phyloP scores from a whole-genome alignment of 2,888 invertebrate species.

The Limenitis camilla region DNA sequence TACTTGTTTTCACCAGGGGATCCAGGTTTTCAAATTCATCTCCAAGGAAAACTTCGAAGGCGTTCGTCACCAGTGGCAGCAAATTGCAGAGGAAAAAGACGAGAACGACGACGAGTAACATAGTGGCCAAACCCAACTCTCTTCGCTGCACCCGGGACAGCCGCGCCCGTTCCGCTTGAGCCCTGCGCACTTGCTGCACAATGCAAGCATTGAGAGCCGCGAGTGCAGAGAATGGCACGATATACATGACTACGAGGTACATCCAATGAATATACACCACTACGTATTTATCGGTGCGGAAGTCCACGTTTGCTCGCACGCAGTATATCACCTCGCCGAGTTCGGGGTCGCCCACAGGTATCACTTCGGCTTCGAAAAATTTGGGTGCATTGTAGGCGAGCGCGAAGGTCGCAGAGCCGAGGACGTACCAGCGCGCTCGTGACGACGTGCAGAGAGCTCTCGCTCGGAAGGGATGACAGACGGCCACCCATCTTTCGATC shows the following conservation, averaged over 20 bases:
- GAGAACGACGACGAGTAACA: conserved; percentile 94
- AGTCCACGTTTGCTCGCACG: conserved; percentile 78
- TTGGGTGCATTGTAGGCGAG: conserved; percentile 89
- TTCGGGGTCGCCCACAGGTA: conserved; percentile 57
- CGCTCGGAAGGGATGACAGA: conserved; percentile 91
- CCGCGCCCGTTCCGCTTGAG: conserved; percentile 91
- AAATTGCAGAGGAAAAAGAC: conserved; percentile 96
- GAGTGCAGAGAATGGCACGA: conserved; percentile 91
- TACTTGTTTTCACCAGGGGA: conserved; percentile 86
- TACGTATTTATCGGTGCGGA: conserved; percentile 83
- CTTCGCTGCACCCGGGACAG: conserved; percentile 91
- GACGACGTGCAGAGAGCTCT: conserved; percentile 91
- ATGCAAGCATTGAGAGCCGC: conserved; percentile 94
- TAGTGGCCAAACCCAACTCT: conserved; percentile 94
- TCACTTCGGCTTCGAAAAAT: conserved; percentile 80
- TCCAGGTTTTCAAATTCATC: conserved; percentile 65
- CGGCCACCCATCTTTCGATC: conserved; percentile 94
- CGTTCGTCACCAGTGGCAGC: conserved; percentile 88
- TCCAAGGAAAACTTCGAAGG: conserved; percentile 84
- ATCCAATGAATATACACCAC: conserved; percentile 94
- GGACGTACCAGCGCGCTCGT: conserved; percentile 89
- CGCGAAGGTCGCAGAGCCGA: conserved; percentile 86
- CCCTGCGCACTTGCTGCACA: conserved; percentile 90
- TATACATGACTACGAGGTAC: conserved; percentile 94
- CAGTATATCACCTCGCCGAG: conserved; percentile 79